phyloP scores from a whole-genome alignment of 2,888 invertebrate genomes.

The Hypena proboscidalis region DNA sequence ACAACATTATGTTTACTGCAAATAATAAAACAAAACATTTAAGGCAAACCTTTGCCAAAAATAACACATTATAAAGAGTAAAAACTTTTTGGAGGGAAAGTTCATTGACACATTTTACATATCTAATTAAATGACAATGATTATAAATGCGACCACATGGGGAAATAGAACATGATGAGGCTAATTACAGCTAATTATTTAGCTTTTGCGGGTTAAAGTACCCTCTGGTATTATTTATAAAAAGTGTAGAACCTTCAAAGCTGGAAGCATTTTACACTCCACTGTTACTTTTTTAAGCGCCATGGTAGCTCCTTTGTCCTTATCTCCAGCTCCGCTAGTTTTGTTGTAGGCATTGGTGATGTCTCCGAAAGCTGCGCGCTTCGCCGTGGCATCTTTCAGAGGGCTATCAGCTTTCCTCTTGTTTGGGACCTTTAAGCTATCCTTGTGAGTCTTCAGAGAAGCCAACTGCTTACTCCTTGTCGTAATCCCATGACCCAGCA shows the following conservation, averaged over 20 bases:
- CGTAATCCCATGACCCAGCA: slow-evolving; percentile 81
- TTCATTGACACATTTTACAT: slow-evolving; percentile 54
- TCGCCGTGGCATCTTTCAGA: slow-evolving; percentile 89
- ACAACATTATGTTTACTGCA: neutral
- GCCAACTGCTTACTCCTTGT: slow-evolving; percentile 87
- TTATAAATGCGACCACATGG: slow-evolving; percentile 14
- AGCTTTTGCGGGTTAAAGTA: slow-evolving; percentile 29
- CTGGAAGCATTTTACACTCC: slow-evolving; percentile 78
- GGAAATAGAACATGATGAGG: neutral
- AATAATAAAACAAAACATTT: too few species aligned
- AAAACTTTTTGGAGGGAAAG: slow-evolving; percentile 66
- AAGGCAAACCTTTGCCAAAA: neutral
- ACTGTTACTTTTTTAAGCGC: slow-evolving; percentile 80
- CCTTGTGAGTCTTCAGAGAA: slow-evolving; percentile 76
- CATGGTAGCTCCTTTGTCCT: slow-evolving; percentile 62
- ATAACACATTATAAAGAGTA: slow-evolving; percentile 5
- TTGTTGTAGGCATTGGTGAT: slow-evolving; percentile 90
- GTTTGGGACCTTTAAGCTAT: slow-evolving; percentile 80
- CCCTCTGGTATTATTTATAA: slow-evolving; percentile 46
- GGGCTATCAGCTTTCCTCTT: slow-evolving; percentile 95
- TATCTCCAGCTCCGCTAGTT: slow-evolving; percentile 65
- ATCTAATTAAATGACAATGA: slow-evolving; percentile 9
- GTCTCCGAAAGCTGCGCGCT: slow-evolving; percentile 94
- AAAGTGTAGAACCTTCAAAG: slow-evolving; percentile 68
- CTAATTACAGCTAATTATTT: neutral